phyloP scores from a whole-genome alignment of 1,140 invertebrate species.

The Mylabris phalerata region DNA sequence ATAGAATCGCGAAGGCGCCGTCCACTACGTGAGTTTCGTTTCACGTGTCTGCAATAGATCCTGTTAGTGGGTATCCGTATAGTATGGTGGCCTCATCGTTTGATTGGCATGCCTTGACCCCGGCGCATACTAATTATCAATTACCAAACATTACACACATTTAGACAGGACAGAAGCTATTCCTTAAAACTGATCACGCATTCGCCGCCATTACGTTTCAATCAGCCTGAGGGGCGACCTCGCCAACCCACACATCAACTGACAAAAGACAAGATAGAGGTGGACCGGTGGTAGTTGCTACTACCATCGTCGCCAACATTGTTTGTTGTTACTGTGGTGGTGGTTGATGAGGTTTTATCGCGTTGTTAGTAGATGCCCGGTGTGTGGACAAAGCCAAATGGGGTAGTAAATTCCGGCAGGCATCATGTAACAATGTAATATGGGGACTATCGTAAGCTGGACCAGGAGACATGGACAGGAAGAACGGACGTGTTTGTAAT shows the following conservation, averaged over 20 bases:
- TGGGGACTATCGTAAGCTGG: conserved; percentile 18
- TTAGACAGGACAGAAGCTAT: neutral
- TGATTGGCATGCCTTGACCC: conserved; percentile 15
- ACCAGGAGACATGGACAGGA: conserved; percentile 21
- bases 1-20: conserved; percentile 15
- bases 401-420: conserved; percentile 24
- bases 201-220: neutral
- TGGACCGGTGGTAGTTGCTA: too few species aligned
- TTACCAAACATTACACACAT: neutral
- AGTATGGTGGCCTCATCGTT: conserved; percentile 1
- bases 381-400: conserved; percentile 30
- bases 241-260: too few species aligned
- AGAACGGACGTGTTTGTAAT: conserved; percentile 25
- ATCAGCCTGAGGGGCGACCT: neutral
- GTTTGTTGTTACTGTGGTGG: neutral
- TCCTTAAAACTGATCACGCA: conserved; percentile 12
- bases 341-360: conserved; percentile 22
- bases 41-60: conserved; percentile 13
- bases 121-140: conserved; percentile 15
- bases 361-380: conserved; percentile 25
- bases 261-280: too few species aligned
- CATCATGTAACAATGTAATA: conserved; percentile 28
- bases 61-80: conserved; percentile 1
- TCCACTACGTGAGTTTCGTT: conserved; percentile 12
- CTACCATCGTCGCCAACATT: too few species aligned